phyloP scores from a whole-genome alignment of 2,888 invertebrate genomes.

The Dendrolimus houi region DNA sequence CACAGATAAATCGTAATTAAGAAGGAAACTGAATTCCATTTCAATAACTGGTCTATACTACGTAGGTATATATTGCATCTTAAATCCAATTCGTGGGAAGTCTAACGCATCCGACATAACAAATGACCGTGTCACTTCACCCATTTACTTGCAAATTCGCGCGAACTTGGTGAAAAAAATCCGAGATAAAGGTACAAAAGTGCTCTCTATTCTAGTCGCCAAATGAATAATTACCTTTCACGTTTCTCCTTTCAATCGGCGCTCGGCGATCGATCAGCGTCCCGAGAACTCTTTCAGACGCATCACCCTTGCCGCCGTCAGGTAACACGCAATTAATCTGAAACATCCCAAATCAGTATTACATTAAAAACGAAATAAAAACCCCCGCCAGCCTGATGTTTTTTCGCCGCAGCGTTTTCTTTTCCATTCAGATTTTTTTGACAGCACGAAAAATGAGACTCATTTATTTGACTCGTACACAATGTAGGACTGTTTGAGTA shows the following conservation, averaged over 20 bases:
- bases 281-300: conserved; percentile 71
- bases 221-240: conserved; percentile 76
- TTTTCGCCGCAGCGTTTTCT: conserved; percentile 71
- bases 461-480: conserved; percentile 78
- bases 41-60: conserved; percentile 23
- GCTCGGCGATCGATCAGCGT: conserved; percentile 70
- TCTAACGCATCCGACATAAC: conserved; percentile 53
- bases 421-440: conserved; percentile 77
- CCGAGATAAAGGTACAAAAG: conserved; percentile 74
- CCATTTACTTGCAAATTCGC: conserved; percentile 75
- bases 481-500: conserved; percentile 77
- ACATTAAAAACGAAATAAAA: conserved; percentile 74
- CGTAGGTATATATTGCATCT: conserved; percentile 22
- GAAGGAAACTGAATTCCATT: conserved; percentile 22
- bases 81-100: conserved; percentile 58
- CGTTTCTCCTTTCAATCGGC: conserved; percentile 74
- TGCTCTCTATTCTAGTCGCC: conserved; percentile 75
- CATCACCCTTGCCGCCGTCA: conserved; percentile 70
- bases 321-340: conserved; percentile 75
- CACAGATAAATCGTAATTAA: conserved; percentile 3
- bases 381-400: conserved; percentile 61
- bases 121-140: conserved; percentile 67
- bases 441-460: conserved; percentile 75
- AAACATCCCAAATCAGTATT: conserved; percentile 75
- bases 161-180: conserved; percentile 68